Conservation (phyloP, 2,797 vertebrate species). For the Threskiornis aethiopicus region DNA sequence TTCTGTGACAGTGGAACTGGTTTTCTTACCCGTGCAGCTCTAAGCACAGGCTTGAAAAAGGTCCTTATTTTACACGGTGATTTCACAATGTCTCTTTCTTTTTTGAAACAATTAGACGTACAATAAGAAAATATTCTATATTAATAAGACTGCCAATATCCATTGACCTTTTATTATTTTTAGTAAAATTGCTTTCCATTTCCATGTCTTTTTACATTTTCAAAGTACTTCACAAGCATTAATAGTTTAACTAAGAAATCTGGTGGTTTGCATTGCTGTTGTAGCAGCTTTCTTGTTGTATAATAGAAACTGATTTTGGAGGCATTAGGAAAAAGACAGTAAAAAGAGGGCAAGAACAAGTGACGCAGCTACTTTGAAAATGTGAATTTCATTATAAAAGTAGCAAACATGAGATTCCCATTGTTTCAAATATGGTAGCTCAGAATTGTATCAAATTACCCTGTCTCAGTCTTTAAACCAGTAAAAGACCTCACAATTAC, state of each 20-base stretch:
- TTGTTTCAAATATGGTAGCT: background rate
- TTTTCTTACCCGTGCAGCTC: background rate
- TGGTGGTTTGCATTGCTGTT: background rate
- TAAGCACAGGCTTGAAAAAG: background rate
- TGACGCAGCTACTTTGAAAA: background rate
- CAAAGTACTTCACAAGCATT: background rate
- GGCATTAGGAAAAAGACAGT: accelerated
- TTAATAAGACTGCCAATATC: background rate
- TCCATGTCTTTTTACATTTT: background rate
- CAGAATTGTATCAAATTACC: background rate
- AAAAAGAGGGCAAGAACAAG: background rate
- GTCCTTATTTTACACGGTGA: background rate
- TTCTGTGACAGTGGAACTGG: background rate
- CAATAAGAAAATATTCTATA: background rate
- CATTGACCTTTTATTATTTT: background rate
- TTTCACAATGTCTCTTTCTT: background rate
- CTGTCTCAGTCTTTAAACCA: background rate
- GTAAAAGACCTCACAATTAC: background rate
- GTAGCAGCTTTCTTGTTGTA: background rate
- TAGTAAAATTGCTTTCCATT: background rate
- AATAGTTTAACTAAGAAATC: background rate
- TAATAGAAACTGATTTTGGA: background rate
- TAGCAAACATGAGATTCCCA: background rate
- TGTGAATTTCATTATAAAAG: background rate
- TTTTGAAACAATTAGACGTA: background rate